Evolutionary conservation across 2,113 vertebrate species (phyloP), one percentile per base, ranked within the genome.

Genomic region (Tetraodon nigroviridis): DNA sequence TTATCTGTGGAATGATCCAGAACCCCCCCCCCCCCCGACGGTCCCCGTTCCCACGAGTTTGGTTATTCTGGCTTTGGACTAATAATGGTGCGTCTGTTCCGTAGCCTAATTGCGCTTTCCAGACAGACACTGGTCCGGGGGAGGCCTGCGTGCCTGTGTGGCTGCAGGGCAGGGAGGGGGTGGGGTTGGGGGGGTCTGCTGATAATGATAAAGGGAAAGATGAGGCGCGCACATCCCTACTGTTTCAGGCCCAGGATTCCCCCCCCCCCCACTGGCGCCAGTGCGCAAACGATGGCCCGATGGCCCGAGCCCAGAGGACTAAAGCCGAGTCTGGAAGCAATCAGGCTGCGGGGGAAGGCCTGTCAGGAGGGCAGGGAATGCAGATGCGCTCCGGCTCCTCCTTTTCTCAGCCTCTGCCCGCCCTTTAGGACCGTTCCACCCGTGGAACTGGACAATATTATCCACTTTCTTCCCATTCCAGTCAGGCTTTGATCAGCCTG

Each of bases 231-330:
- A 76, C 81, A 76, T 75, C 68, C 79, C 78, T 71, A 73, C 69
- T 84, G 7, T 48, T 48, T n/a, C 89, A 90, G 87, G 88, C 83
- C 78, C 51, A 75, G 81, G 79, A 84, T 81, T 84, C 82, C 45
- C 77, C 83, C 75, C 42, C 15, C 44, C 14, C 77, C 83, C 75
- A 80, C 85, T 90, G 91, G 89, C 89, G 89, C 91, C 90, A 69
- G 16, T 13, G 8, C 50, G 50, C 50, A 51, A 61, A 66, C 64
- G 76, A 77, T 78, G 84, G 76, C 73, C 48, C 63, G 65, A 63
- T 57, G 60, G 49, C 50, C 42, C 71, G 61, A 53, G 71, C 56
- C 53, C 41, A 49, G 58, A 16, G 61, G 65, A 17, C 63, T 76
- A 77, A 63, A 76, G 76, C 67, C 64, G 61, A 67, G 85, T 86